Evolutionary conservation across 2,113 vertebrate genomes (phyloP), one percentile per base, ranked within the genome.

Genomic region (Tyto alba): DNA sequence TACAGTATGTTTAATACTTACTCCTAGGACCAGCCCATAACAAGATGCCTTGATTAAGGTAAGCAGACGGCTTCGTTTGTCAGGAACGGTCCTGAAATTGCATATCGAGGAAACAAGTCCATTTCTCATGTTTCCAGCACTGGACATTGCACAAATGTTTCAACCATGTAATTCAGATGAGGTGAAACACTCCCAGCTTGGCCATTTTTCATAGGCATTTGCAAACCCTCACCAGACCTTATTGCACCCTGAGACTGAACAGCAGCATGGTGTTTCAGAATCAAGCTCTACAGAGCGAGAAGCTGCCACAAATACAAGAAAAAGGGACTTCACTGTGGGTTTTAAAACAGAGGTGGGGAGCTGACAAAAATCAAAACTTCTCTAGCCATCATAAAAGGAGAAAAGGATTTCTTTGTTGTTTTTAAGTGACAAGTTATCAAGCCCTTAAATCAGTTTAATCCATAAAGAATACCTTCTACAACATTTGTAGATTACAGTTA

Each of bases 11-110:
- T 97, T 97, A 96, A 97, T 97, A 95, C 92, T 91, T 62, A 63
- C 83, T 94, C 57, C 71, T 57, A 94, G 79, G 94, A 81, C 69
- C 87, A 96, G 80, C 95, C 94, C 93, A 81, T 97, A 98, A 96
- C 91, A 93, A 93, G 90, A 81, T 93, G 88, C 96, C 91, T 97
- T 97, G 96, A 96, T 97, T 96, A 97, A 96, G 96, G 92, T 89
- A 96, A 96, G 94, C 96, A 94, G 94, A 85, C 5, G 66, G 93
- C 83, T 97, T 85, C 38, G 89, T 96, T 97, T 96, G 96, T 96
- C 94, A 96, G 88, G 85, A 77, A 60, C 3, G 8, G 77, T 41
- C 69, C 86, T 79, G 91, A 81, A 95, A 93, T 45, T 83, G 81
- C 81, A 93, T 53, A 17, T 19, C 0, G 3, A 93, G 78, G 90